Evolutionary conservation across 2,113 vertebrate genomes (phyloP).

Genomic region (Coturnix japonica): DNA sequence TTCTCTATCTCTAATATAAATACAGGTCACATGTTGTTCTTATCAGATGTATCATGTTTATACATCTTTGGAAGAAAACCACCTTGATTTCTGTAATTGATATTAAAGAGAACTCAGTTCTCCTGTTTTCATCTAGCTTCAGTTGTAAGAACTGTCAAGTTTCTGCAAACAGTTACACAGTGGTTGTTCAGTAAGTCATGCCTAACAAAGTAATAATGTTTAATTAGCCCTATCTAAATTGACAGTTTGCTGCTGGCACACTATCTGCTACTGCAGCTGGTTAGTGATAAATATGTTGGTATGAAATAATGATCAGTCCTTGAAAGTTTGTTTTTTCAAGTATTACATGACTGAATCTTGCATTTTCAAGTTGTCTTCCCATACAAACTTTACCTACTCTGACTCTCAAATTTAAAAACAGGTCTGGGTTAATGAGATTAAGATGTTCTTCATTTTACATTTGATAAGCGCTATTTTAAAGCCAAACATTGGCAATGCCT

Average conservation of each 20-base stretch:
- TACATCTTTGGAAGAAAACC: background rate
- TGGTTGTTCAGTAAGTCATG: background rate
- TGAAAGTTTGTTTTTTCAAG: background rate
- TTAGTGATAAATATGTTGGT: background rate
- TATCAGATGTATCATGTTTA: background rate
- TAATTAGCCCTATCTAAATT: background rate
- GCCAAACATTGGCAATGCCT: background rate
- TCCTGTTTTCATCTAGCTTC: background rate
- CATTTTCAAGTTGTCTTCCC: background rate
- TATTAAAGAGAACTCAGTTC: background rate
- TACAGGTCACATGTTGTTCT: accelerated
- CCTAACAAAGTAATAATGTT: conserved; percentile 4
- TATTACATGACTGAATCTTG: background rate
- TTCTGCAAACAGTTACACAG: background rate
- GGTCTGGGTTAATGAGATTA: background rate
- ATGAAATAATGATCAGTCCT: background rate
- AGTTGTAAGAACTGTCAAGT: background rate
- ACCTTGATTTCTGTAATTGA: background rate
- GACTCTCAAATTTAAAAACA: background rate
- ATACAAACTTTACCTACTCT: background rate
- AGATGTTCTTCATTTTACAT: background rate
- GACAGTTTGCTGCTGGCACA: background rate
- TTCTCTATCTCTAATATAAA: background rate
- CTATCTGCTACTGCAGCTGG: background rate
- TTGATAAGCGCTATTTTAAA: background rate